Conservation (phyloP, 2,888 invertebrate species). For the Helicoverpa assulta region DNA sequence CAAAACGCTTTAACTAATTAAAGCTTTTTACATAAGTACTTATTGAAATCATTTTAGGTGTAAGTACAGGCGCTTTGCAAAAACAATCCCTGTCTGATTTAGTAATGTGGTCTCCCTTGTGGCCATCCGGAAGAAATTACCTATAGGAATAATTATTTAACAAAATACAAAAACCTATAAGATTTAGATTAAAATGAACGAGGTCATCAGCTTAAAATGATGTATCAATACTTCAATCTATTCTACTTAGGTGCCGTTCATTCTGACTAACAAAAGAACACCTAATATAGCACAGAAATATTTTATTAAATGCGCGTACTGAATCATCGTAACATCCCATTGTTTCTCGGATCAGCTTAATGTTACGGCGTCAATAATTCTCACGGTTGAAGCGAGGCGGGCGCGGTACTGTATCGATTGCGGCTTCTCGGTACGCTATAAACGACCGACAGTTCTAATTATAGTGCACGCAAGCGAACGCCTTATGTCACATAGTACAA, state of each 20-base stretch:
- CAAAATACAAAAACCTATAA: constrained; percentile 13
- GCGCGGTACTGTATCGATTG: constrained; percentile 73
- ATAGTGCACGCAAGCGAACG: constrained; percentile 77
- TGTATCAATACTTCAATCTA: constrained; percentile 12
- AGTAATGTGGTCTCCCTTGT: neutral
- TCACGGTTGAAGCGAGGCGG: constrained; percentile 67
- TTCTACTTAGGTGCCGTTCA: constrained; percentile 3
- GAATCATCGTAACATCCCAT: constrained; percentile 53
- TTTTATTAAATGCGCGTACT: constrained; percentile 39
- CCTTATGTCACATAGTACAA: constrained; percentile 87
- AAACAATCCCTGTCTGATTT: too few species aligned
- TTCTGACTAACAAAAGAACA: constrained; percentile 21
- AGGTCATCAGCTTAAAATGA: constrained; percentile 14
- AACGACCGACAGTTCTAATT: constrained; percentile 79
- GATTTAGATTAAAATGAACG: constrained; percentile 33
- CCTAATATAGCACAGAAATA: constrained; percentile 25
- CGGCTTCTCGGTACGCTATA: constrained; percentile 76
- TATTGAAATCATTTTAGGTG: too few species aligned
- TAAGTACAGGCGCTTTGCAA: too few species aligned
- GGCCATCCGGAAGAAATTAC: neutral
- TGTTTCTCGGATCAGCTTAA: constrained; percentile 40
- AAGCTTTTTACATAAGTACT: too few species aligned
- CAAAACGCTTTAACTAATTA: too few species aligned
- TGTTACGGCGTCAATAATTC: constrained; percentile 62
- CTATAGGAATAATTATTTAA: constrained; percentile 12